These are phyloP conservation scores for Ormyrus pomaceus DNA, from an alignment of 2,888 invertebrate genomes.

Conservation along the genomic window DNA sequence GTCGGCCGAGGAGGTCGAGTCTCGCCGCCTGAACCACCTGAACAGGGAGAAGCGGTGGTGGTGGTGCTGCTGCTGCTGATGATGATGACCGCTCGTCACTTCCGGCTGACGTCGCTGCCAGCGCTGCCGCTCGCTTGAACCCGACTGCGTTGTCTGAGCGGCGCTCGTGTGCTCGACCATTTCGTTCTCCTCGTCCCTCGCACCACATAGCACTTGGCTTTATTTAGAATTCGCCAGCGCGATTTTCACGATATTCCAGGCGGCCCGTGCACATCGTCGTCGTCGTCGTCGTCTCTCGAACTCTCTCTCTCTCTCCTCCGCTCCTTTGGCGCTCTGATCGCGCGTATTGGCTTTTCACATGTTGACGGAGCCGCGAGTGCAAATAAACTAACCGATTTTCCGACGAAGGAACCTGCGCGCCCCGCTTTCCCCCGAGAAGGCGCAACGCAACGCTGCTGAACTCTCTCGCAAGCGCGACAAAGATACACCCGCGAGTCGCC, in stretches of 20 bases:
- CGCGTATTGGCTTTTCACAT: constrained; percentile 59
- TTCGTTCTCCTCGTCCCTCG: constrained; percentile 42
- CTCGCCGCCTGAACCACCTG: constrained; percentile 83
- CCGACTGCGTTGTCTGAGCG: constrained; percentile 53
- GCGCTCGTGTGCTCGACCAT: constrained; percentile 60
- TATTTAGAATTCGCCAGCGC: constrained; percentile 55
- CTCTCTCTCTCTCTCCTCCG: not conserved
- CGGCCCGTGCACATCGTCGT: no score
- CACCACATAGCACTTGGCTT: constrained; percentile 58
- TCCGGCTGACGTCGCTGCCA: constrained; percentile 43
- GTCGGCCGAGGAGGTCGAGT: constrained; percentile 56
- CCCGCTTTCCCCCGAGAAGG: constrained; percentile 25
- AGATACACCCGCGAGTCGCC: constrained; percentile 63
- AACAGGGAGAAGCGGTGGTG: constrained; percentile 80
- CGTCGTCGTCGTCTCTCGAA: not conserved
- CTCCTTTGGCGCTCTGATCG: not conserved
- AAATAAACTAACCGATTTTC: constrained; percentile 54
- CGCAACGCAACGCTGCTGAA: constrained; percentile 58
- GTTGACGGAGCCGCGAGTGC: constrained; percentile 39
- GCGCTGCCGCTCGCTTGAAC: constrained; percentile 60
- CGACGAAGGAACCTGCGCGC: constrained; percentile 13
- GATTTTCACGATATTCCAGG: no score
- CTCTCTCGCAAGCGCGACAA: constrained; percentile 63
- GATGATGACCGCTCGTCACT: not conserved
- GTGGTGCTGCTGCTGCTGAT: constrained; percentile 53